Percentiles rank a stretch among this genome's conserved stretches.
Conservation (phyloP, 2,888 invertebrate genomes). For the Panopea generosa region DNA sequence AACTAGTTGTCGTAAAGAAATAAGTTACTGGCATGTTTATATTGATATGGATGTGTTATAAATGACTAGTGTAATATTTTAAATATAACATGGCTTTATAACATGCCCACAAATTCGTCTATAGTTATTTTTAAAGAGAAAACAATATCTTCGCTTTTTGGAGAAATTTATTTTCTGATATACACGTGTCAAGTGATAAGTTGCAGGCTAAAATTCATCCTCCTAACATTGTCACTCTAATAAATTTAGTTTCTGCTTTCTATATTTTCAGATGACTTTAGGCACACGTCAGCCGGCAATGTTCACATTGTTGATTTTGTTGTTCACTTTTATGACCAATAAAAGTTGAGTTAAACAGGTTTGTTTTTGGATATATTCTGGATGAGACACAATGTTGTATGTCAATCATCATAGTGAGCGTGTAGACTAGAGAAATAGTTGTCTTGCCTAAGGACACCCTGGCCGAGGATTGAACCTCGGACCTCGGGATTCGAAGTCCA, state of each 20-base stretch:
- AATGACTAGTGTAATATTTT: slow-evolving; percentile 8
- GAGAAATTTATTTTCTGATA: slow-evolving; percentile 10
- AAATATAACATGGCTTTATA: slow-evolving; percentile 6
- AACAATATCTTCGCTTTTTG: slow-evolving; percentile 4
- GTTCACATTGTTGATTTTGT: slow-evolving; percentile 5
- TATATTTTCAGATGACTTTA: neutral
- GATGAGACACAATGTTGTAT: too few species aligned
- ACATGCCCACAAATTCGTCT: too few species aligned
- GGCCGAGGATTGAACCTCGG: too few species aligned
- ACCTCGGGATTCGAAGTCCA: too few species aligned
- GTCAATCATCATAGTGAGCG: neutral
- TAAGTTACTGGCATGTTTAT: slow-evolving; percentile 4
- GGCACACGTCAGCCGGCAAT: slow-evolving; percentile 10
- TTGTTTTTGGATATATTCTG: too few species aligned
- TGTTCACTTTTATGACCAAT: neutral
- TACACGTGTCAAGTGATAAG: slow-evolving; percentile 9
- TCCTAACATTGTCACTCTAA: too few species aligned
- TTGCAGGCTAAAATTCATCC: too few species aligned
- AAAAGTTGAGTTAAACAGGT: too few species aligned
- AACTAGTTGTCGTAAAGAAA: neutral
- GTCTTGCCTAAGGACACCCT: slow-evolving; percentile 7
- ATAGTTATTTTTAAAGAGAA: slow-evolving; percentile 1
- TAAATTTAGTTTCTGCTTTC: too few species aligned
- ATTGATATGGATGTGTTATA: slow-evolving; percentile 2
- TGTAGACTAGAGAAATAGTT: slow-evolving; percentile 10